phyloP scores from a whole-genome alignment of 2,797 vertebrate genomes.

The Sebastes alutus region DNA sequence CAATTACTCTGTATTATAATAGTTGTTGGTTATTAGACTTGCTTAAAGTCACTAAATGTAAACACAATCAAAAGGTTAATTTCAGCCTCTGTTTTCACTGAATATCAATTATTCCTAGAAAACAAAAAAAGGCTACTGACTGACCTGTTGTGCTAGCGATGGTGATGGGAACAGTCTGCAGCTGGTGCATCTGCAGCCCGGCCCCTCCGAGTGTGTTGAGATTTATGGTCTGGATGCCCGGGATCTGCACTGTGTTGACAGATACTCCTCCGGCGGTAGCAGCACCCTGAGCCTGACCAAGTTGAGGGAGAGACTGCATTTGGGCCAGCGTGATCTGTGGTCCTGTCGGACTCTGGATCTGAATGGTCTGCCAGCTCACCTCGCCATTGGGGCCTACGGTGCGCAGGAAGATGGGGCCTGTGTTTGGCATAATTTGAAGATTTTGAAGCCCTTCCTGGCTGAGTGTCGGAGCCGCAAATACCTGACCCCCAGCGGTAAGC shows the following conservation, averaged over 20 bases:
- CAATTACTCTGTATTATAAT: background rate
- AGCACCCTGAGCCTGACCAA: constrained; percentile 86
- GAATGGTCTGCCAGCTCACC: constrained; percentile 96
- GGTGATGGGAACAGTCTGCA: constrained; percentile 91
- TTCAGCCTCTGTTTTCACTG: background rate
- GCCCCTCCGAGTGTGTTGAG: constrained; percentile 90
- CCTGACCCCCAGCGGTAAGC: constrained; percentile 87
- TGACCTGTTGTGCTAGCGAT: constrained; percentile 90
- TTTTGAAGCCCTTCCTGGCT: constrained; percentile 94
- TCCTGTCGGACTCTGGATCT: constrained; percentile 92
- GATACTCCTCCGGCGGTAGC: constrained; percentile 77
- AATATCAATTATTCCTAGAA: background rate
- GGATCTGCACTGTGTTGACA: constrained; percentile 92
- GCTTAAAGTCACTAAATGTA: background rate
- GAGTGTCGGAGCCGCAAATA: constrained; percentile 91
- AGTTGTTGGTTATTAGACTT: background rate
- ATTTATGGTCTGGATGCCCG: constrained; percentile 97
- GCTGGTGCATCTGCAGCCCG: constrained; percentile 95
- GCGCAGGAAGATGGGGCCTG: constrained; percentile 92
- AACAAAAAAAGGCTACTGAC: constrained; percentile 13
- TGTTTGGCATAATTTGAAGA: constrained; percentile 91
- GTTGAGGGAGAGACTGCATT: constrained; percentile 83
- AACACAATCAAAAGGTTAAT: background rate
- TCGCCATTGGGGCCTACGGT: constrained; percentile 95
- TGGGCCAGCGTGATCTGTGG: constrained; percentile 95